Evolutionary conservation across 2,797 vertebrate genomes (phyloP).

Genomic region (Pseudotriccus pelzelni): DNA sequence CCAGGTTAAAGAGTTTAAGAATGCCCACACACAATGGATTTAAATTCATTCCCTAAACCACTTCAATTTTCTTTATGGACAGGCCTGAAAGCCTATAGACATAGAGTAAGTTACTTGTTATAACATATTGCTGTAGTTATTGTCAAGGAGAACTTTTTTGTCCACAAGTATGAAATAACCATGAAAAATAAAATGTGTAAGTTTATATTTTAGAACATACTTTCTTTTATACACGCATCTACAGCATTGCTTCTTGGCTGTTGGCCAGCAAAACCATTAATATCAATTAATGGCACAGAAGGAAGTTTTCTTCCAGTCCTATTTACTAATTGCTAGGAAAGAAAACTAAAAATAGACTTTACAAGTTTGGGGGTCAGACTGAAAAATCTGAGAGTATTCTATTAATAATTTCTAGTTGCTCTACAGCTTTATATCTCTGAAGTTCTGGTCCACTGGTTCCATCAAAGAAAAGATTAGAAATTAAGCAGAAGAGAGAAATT

Average conservation of each 20-base stretch:
- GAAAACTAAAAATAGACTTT: slow-evolving; percentile 38
- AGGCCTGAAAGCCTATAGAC: not conserved
- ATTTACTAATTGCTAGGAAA: slow-evolving; percentile 54
- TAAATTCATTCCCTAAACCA: not conserved
- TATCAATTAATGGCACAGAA: slow-evolving; percentile 16
- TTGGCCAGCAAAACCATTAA: slow-evolving; percentile 44
- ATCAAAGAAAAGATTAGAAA: not conserved
- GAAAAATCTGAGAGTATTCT: not conserved
- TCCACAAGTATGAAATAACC: not conserved
- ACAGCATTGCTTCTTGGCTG: not conserved
- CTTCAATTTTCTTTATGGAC: not conserved
- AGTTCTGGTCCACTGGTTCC: not conserved
- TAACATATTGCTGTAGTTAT: not conserved
- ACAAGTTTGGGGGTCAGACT: not conserved
- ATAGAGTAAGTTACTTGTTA: not conserved
- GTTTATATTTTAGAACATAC: not conserved
- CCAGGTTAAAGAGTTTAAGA: not conserved
- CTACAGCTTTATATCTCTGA: not conserved
- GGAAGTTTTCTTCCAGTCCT: slow-evolving; percentile 5
- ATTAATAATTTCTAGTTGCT: not conserved
- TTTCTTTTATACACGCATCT: not conserved
- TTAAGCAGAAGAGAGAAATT: not conserved
- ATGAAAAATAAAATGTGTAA: not conserved
- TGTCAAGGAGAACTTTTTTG: not conserved
- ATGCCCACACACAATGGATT: not conserved